Conservation (phyloP, 2,888 invertebrate genomes). For the Pristionchus mayeri region DNA sequence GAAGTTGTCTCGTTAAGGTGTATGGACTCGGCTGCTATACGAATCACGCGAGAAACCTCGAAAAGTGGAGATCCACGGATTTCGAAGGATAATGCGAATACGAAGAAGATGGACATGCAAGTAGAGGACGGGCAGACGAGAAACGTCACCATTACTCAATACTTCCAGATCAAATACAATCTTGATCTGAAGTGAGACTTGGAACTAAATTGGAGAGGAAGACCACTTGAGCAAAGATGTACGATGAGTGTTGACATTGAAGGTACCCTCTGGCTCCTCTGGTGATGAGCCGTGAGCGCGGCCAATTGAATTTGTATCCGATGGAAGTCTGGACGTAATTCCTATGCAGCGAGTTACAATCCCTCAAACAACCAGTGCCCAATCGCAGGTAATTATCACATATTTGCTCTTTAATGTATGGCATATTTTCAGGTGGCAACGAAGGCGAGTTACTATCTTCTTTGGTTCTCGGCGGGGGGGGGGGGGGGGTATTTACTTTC, state of each 20-base stretch:
- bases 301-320: conserved; percentile 57
- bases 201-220: too few species aligned
- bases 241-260: neutral
- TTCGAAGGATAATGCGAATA: neutral
- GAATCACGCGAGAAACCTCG: conserved; percentile 40
- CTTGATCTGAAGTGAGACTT: conserved; percentile 51
- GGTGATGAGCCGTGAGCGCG: conserved; percentile 54
- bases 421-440: neutral
- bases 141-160: conserved; percentile 51
- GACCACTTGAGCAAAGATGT: too few species aligned
- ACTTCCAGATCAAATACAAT: conserved; percentile 55
- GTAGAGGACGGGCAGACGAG: neutral
- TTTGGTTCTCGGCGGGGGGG: too few species aligned
- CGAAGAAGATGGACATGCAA: conserved; percentile 17
- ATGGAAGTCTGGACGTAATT: conserved; percentile 58
- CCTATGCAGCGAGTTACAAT: conserved; percentile 63
- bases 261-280: conserved; percentile 58
- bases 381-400: conserved; percentile 26
- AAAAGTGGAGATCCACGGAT: conserved; percentile 33
- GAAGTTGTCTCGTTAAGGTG: neutral
- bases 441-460: neutral
- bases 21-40: conserved; percentile 13
- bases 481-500: too few species aligned
- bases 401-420: neutral
- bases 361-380: conserved; percentile 58